Base-by-base conservation (phyloP, 92 coral and sea anemone species). In the Plumapathes pennacea region DNA sequence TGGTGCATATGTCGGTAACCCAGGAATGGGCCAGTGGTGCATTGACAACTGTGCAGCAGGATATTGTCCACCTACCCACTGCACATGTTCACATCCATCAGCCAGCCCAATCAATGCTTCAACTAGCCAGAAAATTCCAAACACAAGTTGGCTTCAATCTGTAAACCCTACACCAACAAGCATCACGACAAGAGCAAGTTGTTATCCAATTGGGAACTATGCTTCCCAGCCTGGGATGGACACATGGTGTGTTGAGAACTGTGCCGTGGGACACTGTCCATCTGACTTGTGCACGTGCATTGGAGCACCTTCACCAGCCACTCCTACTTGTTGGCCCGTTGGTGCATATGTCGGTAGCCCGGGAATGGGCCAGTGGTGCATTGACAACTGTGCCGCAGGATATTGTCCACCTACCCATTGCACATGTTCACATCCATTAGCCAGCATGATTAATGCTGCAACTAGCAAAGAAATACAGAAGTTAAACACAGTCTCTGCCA, bases 181-280 rank as follows among this genome's bases (percentile, higher is more conserved):
- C n/a, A n/a, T n/a, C n/a, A n/a, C n/a, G n/a, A n/a, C n/a, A n/a
- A n/a, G n/a, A n/a, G n/a, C n/a, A n/a, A n/a, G n/a, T n/a, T n/a
- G n/a, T n/a, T n/a, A n/a, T n/a, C n/a, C n/a, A n/a, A n/a, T n/a
- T n/a, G n/a, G n/a, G n/a, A n/a, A n/a, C n/a, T n/a, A n/a, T n/a
- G n/a, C n/a, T n/a, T n/a, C n/a, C n/a, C n/a, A n/a, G n/a, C n/a
- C 54, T 0, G 60, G 34, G 5, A 78, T 84, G 90, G 82, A 84
- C 45, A 26, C 46, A 7, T 84, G 90, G 90, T 84, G 85, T 15
- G 30, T 7, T 1, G 28, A 7, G 18, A 84, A 84, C 50, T 84
- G 90, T 21, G 61, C 70, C 1, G 8, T 34, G 34, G 85, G 85
- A 17, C 21, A 65, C 61, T 84, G 90, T 40, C 90, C 90, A n/a